A percentile compares a stretch with the other conserved stretches of the same genome.
Conservation (phyloP, 1,140 invertebrate species). For the Cardiocondyla obscurior region DNA sequence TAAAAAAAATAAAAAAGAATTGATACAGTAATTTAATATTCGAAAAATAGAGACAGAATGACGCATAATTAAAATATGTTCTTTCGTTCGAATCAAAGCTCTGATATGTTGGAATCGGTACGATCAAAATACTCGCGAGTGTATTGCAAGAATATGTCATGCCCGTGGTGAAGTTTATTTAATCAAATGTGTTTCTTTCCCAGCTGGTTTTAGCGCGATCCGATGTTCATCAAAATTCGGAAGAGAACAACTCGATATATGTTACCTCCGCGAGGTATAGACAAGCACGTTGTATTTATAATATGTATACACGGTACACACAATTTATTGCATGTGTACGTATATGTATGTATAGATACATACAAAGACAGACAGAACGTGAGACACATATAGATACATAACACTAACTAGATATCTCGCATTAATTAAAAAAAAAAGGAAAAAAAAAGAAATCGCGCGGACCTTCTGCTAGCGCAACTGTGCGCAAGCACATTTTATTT, state of each 20-base stretch:
- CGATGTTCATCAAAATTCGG: constrained; percentile 39
- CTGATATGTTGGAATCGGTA: neutral
- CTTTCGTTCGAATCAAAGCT: neutral
- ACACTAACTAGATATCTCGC: constrained; percentile 63
- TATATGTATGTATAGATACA: constrained; percentile 71
- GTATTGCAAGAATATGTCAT: neutral
- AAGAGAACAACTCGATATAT: constrained; percentile 11
- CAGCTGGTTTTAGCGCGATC: neutral
- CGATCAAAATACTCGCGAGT: neutral
- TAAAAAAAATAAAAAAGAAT: too few species aligned
- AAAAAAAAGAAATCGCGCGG: constrained; percentile 67
- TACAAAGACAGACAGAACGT: constrained; percentile 74
- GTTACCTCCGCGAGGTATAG: constrained; percentile 39
- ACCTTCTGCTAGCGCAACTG: constrained; percentile 58
- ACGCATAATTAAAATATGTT: neutral
- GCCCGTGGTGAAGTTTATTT: neutral
- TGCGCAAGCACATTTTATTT: constrained; percentile 64
- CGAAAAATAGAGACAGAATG: neutral
- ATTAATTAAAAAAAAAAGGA: too few species aligned
- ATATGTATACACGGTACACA: constrained; percentile 67
- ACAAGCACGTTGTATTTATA: constrained; percentile 64
- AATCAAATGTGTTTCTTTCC: neutral
- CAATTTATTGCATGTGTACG: constrained; percentile 55
- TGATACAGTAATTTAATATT: too few species aligned
- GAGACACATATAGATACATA: constrained; percentile 69